These are phyloP conservation scores for Carcinoscorpius rotundicauda DNA, from an alignment of 1,140 invertebrate genomes.

Conservation along the genomic window DNA sequence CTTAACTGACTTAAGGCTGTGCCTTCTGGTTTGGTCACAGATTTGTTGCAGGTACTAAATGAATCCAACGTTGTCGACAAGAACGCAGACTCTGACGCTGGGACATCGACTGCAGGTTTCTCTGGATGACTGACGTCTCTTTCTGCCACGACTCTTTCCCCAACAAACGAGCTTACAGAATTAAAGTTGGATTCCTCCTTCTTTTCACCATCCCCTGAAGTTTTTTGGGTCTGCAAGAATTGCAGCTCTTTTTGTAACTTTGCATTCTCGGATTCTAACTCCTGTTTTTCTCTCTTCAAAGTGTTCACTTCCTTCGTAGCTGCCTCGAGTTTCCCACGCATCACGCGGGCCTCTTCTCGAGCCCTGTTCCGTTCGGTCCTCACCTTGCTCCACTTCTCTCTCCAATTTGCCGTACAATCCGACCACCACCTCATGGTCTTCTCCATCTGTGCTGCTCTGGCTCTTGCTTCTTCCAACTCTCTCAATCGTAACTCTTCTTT, in stretches of 20 bases:
- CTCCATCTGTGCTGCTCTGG: conserved; percentile 89
- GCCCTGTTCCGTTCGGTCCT: conserved; percentile 73
- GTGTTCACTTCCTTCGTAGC: conserved; percentile 60
- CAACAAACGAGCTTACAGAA: background rate
- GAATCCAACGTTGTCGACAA: background rate
- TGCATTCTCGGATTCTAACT: conserved; percentile 64
- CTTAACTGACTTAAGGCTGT: conserved; percentile 19
- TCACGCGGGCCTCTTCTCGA: conserved; percentile 66
- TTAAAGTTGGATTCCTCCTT: conserved; percentile 13
- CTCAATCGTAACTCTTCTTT: conserved; percentile 41
- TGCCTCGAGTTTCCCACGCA: conserved; percentile 61
- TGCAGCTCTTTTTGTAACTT: conserved; percentile 54
- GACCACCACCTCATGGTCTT: conserved; percentile 98
- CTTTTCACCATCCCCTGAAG: background rate
- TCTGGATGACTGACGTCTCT: conserved; percentile 19
- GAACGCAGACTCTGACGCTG: background rate
- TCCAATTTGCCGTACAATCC: conserved; percentile 77
- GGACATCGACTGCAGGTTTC: background rate
- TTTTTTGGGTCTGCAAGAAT: too few relatives aligned
- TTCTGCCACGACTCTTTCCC: conserved; percentile 19
- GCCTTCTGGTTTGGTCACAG: conserved; percentile 1
- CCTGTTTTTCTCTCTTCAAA: conserved; percentile 64
- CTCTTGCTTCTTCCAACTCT: conserved; percentile 79
- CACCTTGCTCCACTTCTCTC: conserved; percentile 93
- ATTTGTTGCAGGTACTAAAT: background rate